Conservation (phyloP, 2,797 vertebrate genomes). For the Acanthis flammea region DNA sequence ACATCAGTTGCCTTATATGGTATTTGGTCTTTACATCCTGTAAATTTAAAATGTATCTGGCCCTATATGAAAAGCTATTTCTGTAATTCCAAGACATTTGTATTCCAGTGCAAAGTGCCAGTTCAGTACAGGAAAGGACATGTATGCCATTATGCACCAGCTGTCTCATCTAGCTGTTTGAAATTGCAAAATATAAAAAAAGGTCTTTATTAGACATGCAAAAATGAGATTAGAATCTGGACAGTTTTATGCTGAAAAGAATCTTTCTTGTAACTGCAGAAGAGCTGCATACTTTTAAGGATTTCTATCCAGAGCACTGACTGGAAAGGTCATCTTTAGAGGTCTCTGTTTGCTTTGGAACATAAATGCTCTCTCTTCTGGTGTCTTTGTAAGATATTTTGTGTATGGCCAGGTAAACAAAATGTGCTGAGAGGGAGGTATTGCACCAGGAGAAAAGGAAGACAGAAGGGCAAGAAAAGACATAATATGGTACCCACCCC, state of each 20-base stretch:
- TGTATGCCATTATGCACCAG: conserved; percentile 37
- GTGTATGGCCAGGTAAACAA: background rate
- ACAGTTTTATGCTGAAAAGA: background rate
- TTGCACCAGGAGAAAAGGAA: background rate
- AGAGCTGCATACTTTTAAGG: background rate
- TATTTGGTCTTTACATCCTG: background rate
- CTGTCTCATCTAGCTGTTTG: conserved; percentile 43
- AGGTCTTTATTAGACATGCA: conserved; percentile 14
- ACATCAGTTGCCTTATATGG: background rate
- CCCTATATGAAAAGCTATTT: conserved; percentile 21
- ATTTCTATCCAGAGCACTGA: background rate
- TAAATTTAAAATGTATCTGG: conserved; percentile 23
- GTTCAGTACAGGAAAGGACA: conserved; percentile 14
- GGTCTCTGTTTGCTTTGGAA: background rate
- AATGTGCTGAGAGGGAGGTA: background rate
- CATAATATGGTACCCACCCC: accelerated
- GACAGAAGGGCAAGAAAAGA: background rate
- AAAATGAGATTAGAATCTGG: conserved; percentile 6
- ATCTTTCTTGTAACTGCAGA: background rate
- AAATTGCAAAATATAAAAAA: conserved; percentile 25
- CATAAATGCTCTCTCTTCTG: background rate
- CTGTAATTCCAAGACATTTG: conserved; percentile 14
- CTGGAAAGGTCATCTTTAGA: background rate
- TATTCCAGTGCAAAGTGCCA: conserved; percentile 19
- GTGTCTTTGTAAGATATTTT: background rate